phyloP scores from a whole-genome alignment of 2,113 vertebrate species.

The Sporophila hypoxantha region DNA sequence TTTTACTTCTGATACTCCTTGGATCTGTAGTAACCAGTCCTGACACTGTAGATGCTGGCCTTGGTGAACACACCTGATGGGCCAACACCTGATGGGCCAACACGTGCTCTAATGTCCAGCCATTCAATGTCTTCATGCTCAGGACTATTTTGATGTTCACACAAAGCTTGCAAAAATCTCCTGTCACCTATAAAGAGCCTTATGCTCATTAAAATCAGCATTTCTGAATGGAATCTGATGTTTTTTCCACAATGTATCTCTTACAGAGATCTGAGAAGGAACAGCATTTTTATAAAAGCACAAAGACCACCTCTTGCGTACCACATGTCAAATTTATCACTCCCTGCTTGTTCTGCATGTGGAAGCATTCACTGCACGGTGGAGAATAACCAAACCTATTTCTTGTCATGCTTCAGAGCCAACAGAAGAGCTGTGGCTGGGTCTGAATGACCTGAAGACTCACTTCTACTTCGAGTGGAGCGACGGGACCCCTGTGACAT shows the following conservation, averaged over 20 bases:
- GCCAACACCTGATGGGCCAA: background rate
- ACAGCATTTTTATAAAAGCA: background rate
- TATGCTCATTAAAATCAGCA: background rate
- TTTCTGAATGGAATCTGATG: background rate
- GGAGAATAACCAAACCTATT: background rate
- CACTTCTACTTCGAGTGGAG: constrained; percentile 89
- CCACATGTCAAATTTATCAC: background rate
- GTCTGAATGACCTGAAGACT: constrained; percentile 81
- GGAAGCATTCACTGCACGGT: fast-evolving
- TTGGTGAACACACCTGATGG: background rate
- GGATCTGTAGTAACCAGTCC: background rate
- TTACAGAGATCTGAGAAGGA: background rate
- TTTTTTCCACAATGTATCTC: background rate
- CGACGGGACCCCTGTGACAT: constrained; percentile 78
- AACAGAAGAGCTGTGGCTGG: constrained; percentile 85
- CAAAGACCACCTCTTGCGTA: fast-evolving
- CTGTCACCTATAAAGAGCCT: background rate
- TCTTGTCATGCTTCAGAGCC: constrained; percentile 57
- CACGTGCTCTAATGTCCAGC: background rate
- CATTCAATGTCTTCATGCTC: background rate
- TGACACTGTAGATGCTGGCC: background rate
- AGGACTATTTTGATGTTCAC: background rate
- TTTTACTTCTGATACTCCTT: background rate
- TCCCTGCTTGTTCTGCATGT: background rate
- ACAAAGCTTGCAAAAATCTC: background rate